Base-by-base conservation (phyloP, 2,888 invertebrate genomes). In the Aproaerema taeniolella region DNA sequence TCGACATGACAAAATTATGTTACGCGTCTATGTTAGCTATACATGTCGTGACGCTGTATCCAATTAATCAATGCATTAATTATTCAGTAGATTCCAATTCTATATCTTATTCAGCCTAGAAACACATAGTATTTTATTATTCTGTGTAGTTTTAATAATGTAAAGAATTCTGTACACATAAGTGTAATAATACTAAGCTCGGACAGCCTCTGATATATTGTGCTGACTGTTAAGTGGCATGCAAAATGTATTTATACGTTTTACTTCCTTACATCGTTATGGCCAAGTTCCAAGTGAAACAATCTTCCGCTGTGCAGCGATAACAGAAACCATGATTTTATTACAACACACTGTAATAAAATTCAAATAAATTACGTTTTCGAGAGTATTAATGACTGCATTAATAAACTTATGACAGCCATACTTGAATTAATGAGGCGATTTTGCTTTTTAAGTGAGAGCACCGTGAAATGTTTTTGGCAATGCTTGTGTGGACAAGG, bases 161-260 rank as follows among this genome's bases (percentile, higher is more conserved):
- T n/a, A n/a, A n/a, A n/a, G n/a, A n/a, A n/a, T n/a, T n/a, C n/a
- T n/a, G n/a, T n/a, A n/a, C n/a, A n/a, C n/a, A n/a, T n/a, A n/a
- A n/a, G n/a, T n/a, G n/a, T n/a, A n/a, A n/a, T n/a, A n/a, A n/a
- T n/a, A n/a, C n/a, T n/a, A n/a, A n/a, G n/a, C n/a, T n/a, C n/a
- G n/a, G n/a, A n/a, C n/a, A n/a, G n/a, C n/a, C n/a, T n/a, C n/a
- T 79, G 78, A 83, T 73, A 75, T 72, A 82, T 76, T 57, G 67
- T 61, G 57, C 61, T 54, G 69, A 63, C 75, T 78, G 80, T 72
- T 86, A 86, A 85, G 85, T 82, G 75, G 80, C 77, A 85, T 83
- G 80, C 82, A 81, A 77, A 83, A 79, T 82, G 71, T 82, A 82
- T 82, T 81, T 82, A 79, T 83, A 83, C 75, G 76, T 79, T 69